Evolutionary conservation across 2,113 vertebrate genomes (phyloP).

Genomic region (Pithys albifrons): DNA sequence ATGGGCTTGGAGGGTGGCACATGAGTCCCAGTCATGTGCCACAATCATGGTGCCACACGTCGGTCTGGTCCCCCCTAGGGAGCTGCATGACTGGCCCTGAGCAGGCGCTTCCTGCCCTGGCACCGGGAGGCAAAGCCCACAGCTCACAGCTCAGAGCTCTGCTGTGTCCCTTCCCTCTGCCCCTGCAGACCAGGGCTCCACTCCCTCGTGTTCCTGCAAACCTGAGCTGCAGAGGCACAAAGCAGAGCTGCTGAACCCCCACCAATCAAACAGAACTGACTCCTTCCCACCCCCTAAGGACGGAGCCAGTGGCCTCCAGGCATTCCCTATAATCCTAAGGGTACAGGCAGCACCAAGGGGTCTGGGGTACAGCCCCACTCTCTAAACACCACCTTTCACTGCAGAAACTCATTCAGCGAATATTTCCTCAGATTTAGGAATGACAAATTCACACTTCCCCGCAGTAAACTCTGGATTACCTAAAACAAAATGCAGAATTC

Average conservation of each 20-base stretch:
- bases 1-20: background rate
- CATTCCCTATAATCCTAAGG: background rate
- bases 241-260: background rate
- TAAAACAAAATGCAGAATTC: background rate
- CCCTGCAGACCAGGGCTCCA: background rate
- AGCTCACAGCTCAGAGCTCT: background rate
- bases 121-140: background rate
- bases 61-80: background rate
- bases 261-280: background rate
- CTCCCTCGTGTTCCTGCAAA: background rate
- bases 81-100: background rate
- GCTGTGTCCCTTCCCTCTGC: background rate
- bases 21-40: background rate
- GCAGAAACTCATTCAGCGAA: background rate
- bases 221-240: background rate
- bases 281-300: background rate
- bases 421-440: background rate
- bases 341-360: background rate
- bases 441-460: background rate
- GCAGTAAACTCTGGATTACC: background rate
- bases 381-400: background rate
- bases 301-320: background rate
- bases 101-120: background rate
- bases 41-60: background rate
- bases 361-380: background rate